Evolutionary conservation across 1,140 invertebrate species (phyloP).

Genomic region (Philopotamus ludificatus): DNA sequence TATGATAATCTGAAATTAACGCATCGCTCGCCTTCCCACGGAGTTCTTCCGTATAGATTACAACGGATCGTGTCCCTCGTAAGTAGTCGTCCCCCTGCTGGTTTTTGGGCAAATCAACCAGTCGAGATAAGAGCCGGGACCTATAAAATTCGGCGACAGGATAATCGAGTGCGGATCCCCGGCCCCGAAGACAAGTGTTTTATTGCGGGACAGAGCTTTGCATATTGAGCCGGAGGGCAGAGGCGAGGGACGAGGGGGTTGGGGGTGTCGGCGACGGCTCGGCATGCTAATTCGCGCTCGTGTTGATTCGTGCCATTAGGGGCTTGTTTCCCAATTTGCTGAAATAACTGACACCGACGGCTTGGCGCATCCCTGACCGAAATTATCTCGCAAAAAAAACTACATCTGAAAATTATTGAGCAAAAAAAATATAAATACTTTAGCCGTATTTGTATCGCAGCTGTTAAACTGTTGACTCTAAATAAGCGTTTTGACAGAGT

Average conservation of each 20-base stretch:
- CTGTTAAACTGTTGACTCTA: no score
- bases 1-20: no score
- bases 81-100: no score
- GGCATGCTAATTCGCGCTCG: slow-evolving; percentile 29
- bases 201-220: slow-evolving; percentile 31
- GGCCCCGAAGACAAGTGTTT: slow-evolving; percentile 34
- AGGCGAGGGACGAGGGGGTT: no score
- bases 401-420: no score
- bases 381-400: no score
- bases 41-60: background rate
- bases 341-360: slow-evolving; percentile 25
- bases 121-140: background rate
- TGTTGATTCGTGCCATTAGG: slow-evolving; percentile 1
- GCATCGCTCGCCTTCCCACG: no score
- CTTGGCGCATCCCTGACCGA: no score
- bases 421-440: no score
- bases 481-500: no score
- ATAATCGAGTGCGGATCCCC: slow-evolving; percentile 11
- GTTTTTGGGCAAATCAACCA: background rate
- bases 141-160: background rate
- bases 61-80: background rate
- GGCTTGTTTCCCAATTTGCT: slow-evolving; percentile 29
- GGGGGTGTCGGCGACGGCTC: slow-evolving; percentile 18
- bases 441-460: no score
- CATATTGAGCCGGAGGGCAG: slow-evolving; percentile 37